Conservation (phyloP, 2,888 invertebrate species). For the Thymelicus lineola region DNA sequence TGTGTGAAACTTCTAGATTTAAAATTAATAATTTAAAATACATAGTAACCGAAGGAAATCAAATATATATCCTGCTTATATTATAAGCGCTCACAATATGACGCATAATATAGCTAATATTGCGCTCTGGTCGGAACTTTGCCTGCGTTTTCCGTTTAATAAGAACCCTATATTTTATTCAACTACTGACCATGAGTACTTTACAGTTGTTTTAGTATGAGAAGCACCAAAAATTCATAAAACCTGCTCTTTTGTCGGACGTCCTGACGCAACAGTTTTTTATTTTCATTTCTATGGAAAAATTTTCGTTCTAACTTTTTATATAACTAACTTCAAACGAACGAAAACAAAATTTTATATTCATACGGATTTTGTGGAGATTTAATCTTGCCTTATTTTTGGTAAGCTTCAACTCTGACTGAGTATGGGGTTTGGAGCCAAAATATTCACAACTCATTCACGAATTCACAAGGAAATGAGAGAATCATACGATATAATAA, state of each 20-base stretch:
- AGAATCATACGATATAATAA: background rate
- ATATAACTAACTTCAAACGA: constrained; percentile 4
- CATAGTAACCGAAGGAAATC: too few relatives aligned
- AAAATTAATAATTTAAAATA: too few relatives aligned
- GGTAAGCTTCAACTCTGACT: background rate
- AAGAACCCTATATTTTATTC: too few relatives aligned
- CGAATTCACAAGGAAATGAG: constrained; percentile 11
- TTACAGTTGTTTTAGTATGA: too few relatives aligned
- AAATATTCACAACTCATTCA: constrained; percentile 13
- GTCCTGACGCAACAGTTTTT: background rate
- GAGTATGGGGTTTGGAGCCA: background rate
- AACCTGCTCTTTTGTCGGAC: background rate
- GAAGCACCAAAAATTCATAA: too few relatives aligned
- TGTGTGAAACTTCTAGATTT: too few relatives aligned
- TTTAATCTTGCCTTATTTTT: constrained; percentile 4
- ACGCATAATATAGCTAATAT: too few relatives aligned
- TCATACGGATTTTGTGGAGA: constrained; percentile 11
- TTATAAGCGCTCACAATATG: too few relatives aligned
- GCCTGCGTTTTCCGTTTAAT: too few relatives aligned
- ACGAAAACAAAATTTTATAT: constrained; percentile 17
- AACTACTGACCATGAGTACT: too few relatives aligned
- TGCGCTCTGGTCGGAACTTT: too few relatives aligned
- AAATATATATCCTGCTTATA: too few relatives aligned
- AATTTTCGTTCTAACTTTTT: constrained; percentile 4
- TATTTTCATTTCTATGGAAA: background rate